Conservation (phyloP, 2,113 vertebrate species). For the Brachypteracias leptosomus region DNA sequence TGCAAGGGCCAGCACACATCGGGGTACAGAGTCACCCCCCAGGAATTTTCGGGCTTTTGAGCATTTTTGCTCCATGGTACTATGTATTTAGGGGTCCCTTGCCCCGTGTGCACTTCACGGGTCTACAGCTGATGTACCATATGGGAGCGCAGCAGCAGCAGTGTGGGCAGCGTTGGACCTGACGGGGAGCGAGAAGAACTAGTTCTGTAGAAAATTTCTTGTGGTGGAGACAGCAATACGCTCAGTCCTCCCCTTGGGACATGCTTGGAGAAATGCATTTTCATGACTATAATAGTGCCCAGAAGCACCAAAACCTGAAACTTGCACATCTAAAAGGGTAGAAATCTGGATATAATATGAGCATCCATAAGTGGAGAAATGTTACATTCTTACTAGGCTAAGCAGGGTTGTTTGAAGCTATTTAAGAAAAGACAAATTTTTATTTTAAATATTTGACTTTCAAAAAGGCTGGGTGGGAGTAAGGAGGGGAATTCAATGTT, state of each 20-base stretch:
- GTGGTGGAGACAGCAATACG: neutral
- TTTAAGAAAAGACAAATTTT: neutral
- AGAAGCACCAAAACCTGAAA: neutral
- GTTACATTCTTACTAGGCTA: neutral
- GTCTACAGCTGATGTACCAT: neutral
- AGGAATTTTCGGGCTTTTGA: neutral
- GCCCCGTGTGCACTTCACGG: accelerated
- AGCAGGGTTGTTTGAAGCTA: neutral
- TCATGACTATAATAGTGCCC: too few species aligned
- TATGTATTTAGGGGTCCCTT: neutral
- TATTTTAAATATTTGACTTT: neutral
- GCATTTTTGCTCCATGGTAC: neutral
- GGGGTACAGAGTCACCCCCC: neutral
- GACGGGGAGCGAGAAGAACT: accelerated
- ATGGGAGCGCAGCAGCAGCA: neutral
- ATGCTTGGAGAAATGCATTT: neutral
- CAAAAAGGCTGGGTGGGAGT: neutral
- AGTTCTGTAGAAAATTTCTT: neutral
- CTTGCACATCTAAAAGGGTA: neutral
- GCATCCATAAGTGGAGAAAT: neutral
- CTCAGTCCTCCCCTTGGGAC: neutral
- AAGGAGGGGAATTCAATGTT: neutral
- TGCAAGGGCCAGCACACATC: neutral
- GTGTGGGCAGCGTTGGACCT: accelerated
- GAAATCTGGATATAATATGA: neutral